Base-by-base conservation (phyloP, 1,140 invertebrate species). In the Zophobas morio region DNA sequence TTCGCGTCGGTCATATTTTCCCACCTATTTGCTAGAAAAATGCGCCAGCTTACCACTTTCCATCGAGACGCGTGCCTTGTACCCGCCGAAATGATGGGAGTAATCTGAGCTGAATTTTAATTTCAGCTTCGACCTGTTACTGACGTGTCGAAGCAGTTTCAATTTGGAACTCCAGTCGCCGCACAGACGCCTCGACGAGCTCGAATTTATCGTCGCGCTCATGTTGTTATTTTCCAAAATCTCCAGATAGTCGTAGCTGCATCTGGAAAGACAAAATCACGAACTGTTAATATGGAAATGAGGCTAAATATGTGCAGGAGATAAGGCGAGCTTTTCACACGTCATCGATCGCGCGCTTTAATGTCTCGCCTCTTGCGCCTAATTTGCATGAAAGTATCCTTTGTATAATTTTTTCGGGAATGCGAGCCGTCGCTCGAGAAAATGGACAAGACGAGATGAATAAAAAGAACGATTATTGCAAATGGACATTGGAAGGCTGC, bases 111-210 rank as follows among this genome's bases (percentile, higher is more conserved):
- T 85, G 83, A 95, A 94, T 49, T 88, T 87, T 51, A 95, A 83
- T n/a, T 88, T 86, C 3, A 94, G 80, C 20, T 84, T 83, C 37
- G 89, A 88, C 0, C 87, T 86, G 0, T 83, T 83, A 8, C 89
- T 90, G 39, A 90, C 88, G 85, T 92, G 89, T 0, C 92, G 89
- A 1, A 94, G 86, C 8, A 94, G 86, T 85, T 95, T 95, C 6
- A 94, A 86, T 81, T 91, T 91, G 5, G 89, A 88, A 78, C 90
- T 92, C 92, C 92, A 94, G 83, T 95, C 92, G 1, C 93, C 93
- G 84, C 94, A 95, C 1, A 91, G 85, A 3, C 91, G 86, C 39
- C 88, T 84, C 51, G 80, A 76, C 40, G 70, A 63, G 8, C 20
- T 73, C 1, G 79, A 72, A 8, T 57, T 74, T 34, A 75, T 78